Evolutionary conservation across 2,888 invertebrate species (phyloP), one percentile per base, ranked within the genome.

Genomic region (Odontocerum albicorne): DNA sequence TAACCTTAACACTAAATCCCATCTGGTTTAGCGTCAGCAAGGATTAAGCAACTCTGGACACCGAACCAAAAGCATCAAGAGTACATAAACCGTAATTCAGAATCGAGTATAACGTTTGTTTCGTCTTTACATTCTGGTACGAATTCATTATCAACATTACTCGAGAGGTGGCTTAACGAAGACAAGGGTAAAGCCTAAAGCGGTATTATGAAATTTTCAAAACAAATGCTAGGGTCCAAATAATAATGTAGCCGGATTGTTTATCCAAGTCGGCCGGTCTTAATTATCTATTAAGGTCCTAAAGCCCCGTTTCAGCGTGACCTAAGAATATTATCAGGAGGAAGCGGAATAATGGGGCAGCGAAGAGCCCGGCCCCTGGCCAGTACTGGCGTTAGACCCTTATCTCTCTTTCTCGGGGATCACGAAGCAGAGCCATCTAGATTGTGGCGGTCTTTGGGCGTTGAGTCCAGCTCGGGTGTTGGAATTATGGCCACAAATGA

Each of bases 271-370:
- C 31, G 21, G 42, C 52, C 42, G 49, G 47, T 52, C 57, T 57
- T 57, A 57, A 57, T 57, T 57, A 57, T 57, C 52, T 57, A 57
- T 57, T 52, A 57, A 50, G 43, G 52, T 32, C 56, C 55, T 56
- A 46, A 51, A 51, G 46, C 56, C 49, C 33, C 38, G 38, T 55
- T 49, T 38, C 46, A 40, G 27, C 46, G 45, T 21, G 27, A 51
- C 49, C 53, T 49, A 49, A 53, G 57, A 53, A 57, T 53, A 57
- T 57, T 57, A 57, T 54, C 50, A 57, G 53, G 42, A 36, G 42
- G n/a, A n/a, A n/a, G n/a, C 45, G 50, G 39, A 54, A 54, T 45
- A 40, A 39, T 42, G 21, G 38, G 32, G 12, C 46, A 22, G 20
- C 40, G 19, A 16, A 43, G 45, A 31, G 42, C 31, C 20, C 21